Conservation (phyloP, 2,888 invertebrate genomes). For the Acrocyrtus sp. region DNA sequence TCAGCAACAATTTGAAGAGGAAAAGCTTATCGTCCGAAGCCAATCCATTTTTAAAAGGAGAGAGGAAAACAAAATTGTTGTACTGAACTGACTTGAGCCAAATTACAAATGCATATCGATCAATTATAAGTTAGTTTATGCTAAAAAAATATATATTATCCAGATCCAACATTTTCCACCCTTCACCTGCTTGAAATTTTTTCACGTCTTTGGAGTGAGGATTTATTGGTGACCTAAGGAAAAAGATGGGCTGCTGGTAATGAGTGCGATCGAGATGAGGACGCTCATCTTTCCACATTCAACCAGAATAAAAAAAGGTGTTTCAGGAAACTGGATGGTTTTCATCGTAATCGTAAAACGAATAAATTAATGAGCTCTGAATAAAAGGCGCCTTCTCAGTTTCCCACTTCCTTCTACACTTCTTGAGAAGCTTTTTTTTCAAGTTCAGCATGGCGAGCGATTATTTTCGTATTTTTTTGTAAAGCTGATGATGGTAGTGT, state of each 20-base stretch:
- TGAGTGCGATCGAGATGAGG: conserved; percentile 31
- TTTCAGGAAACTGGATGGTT: conserved; percentile 35
- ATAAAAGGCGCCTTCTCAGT: not conserved
- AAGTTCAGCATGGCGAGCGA: not conserved
- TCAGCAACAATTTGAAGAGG: too few species aligned
- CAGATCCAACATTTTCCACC: not conserved
- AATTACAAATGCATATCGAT: not conserved
- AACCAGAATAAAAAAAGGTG: not conserved
- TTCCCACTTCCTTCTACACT: not conserved
- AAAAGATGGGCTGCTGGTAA: conserved; percentile 34
- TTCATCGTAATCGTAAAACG: conserved; percentile 24
- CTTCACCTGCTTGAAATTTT: not conserved
- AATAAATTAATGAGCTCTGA: conserved; percentile 24
- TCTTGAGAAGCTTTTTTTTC: not conserved
- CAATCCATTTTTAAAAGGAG: not conserved
- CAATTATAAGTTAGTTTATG: not conserved
- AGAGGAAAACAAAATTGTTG: not conserved
- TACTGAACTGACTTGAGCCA: too few species aligned
- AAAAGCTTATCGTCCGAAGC: too few species aligned
- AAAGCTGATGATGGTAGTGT: not conserved
- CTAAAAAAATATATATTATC: not conserved
- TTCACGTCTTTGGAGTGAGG: conserved; percentile 22
- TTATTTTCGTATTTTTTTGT: not conserved
- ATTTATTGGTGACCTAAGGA: conserved; percentile 49
- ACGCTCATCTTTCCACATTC: not conserved